phyloP scores from a whole-genome alignment of 1,140 invertebrate genomes.

The Zelostemma sp. region DNA sequence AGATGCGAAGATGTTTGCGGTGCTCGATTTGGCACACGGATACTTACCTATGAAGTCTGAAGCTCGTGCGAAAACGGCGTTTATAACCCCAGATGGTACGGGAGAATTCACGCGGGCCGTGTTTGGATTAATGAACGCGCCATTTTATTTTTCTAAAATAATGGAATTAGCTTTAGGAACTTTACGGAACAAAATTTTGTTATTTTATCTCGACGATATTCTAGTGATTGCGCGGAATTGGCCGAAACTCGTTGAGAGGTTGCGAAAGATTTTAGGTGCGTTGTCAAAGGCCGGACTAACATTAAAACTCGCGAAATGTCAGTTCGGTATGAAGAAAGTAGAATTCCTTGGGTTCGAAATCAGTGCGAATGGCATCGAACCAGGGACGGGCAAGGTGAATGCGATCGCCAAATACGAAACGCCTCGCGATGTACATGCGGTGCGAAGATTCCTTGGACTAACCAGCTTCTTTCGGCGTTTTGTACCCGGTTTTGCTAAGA shows the following conservation, averaged over 20 bases:
- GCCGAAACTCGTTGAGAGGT: conserved; percentile 32
- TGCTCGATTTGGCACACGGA: not conserved
- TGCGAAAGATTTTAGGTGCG: conserved; percentile 38
- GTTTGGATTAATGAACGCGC: conserved; percentile 26
- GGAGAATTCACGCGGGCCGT: not conserved
- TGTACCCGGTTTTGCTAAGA: conserved; percentile 36
- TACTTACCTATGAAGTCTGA: too few relatives aligned
- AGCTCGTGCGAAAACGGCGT: not conserved
- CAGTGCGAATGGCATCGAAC: conserved; percentile 41
- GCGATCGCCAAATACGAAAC: conserved; percentile 49
- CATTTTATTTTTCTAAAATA: conserved; percentile 16
- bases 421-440: conserved; percentile 48
- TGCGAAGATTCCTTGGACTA: conserved; percentile 57
- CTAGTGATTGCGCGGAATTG: conserved; percentile 37
- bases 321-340: conserved; percentile 43
- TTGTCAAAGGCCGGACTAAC: conserved; percentile 43
- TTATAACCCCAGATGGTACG: not conserved
- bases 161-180: conserved; percentile 6
- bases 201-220: conserved; percentile 45
- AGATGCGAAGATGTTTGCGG: not conserved
- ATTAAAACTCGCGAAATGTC: conserved; percentile 54
- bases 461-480: conserved; percentile 47
- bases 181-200: conserved; percentile 1
- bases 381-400: conserved; percentile 47
- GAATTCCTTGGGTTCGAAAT: conserved; percentile 53